Conservation (phyloP, 2,797 vertebrate species). For the Argya squamiceps region DNA sequence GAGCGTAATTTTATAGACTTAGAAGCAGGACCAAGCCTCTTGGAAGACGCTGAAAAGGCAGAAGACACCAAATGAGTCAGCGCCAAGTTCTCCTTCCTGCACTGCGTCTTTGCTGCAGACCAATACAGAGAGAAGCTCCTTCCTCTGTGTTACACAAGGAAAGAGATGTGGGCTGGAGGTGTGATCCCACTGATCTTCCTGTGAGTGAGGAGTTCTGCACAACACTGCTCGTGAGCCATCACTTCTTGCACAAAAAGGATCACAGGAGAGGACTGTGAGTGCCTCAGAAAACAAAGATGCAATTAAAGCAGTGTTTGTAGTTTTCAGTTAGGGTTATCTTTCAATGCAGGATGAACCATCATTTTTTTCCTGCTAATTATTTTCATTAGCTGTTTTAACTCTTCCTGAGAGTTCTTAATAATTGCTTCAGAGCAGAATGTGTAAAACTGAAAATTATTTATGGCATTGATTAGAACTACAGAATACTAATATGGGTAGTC, state of each 20-base stretch:
- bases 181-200: not conserved
- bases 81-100: not conserved
- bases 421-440: conserved; percentile 27
- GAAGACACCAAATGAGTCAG: not conserved
- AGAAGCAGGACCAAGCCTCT: not conserved
- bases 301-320: not conserved
- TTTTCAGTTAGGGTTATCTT: conserved; percentile 15
- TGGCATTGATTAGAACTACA: conserved; percentile 49
- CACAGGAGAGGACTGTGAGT: not conserved
- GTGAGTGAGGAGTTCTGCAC: rapidly evolving
- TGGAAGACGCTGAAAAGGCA: not conserved
- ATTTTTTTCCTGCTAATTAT: conserved; percentile 26
- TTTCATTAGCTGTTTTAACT: conserved; percentile 64
- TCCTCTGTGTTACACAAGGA: rapidly evolving
- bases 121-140: not conserved
- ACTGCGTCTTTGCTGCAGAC: not conserved
- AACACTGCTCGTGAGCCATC: rapidly evolving
- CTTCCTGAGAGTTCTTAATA: conserved; percentile 24
- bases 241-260: not conserved
- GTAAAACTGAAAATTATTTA: conserved; percentile 39
- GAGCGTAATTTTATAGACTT: not conserved
- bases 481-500: conserved; percentile 1
- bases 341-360: not conserved
- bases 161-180: rapidly evolving
- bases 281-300: conserved; percentile 4